Evolutionary conservation across 2,888 invertebrate species (phyloP), one percentile per base, ranked within the genome.

Genomic region (Drosophila testacea): DNA sequence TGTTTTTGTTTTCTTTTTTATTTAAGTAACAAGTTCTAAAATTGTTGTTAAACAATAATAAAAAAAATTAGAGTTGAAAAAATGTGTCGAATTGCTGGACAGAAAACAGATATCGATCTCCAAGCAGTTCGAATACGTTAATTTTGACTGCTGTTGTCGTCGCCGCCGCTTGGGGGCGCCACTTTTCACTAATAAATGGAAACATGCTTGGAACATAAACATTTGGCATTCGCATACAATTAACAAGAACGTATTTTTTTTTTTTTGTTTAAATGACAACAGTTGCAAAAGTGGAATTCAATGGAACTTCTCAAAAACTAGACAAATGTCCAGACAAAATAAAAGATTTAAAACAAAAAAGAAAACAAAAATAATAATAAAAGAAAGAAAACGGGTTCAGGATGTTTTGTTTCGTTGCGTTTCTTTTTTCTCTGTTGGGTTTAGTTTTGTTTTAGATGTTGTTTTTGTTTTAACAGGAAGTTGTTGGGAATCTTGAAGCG

Each of bases 191-290:
- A 47, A 39, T 39, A 41, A 42, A 48, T 55, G 30, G 54, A 63
- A 63, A 44, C 55, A 38, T 38, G 38, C 50, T 46, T 13, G 54
- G 52, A 63, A 73, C 63, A 64, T 66, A 66, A 68, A 78, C 74
- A 78, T 77, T 77, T 77, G 62, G 62, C 61, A 65, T 59, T 77
- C 59, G 78, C 78, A 77, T 59, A 72, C 73, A 67, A 74, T 67
- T 61, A 68, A 73, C 68, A 73, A 73, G 74, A 73, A 63, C 65
- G 16, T 65, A 22, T 50, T 36, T 32, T 9, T 55, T 42, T 32
- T n/a, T 52, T 13, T 50, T 50, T 50, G 11, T 36, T 38, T 11
- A 39, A 51, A 34, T 50, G 36, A 36, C 44, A 72, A 65, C 73
- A 72, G 60, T 66, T 66, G 73, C 61, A 54, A 74, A 61, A 59